These are phyloP conservation scores for Acanthosoma haemorrhoidale DNA, from an alignment of 2,888 invertebrate genomes.

Conservation along the genomic window DNA sequence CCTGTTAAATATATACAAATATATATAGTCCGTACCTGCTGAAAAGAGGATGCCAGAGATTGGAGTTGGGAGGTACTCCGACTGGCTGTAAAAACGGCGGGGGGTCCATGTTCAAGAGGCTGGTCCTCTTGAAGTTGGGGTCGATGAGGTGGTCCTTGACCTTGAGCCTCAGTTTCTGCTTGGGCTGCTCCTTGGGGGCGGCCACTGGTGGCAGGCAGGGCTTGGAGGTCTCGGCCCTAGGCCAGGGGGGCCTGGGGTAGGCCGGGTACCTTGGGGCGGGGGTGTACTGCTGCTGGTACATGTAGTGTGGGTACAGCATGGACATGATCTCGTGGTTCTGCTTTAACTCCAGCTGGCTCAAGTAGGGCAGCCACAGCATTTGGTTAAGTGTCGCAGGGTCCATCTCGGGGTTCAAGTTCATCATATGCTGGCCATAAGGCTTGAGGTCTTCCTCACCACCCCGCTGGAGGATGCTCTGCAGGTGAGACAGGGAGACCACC, in stretches of 20 bases:
- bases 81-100: slow-evolving; percentile 42
- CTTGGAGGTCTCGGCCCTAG: slow-evolving; percentile 33
- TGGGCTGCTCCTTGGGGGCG: slow-evolving; percentile 13
- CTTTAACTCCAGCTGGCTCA: slow-evolving; percentile 54
- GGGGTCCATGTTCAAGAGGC: slow-evolving; percentile 43
- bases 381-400: slow-evolving; percentile 67
- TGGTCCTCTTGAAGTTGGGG: slow-evolving; percentile 47
- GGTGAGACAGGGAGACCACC: slow-evolving; percentile 68
- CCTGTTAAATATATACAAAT: no score
- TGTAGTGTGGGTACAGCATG: slow-evolving; percentile 46
- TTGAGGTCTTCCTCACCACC: slow-evolving; percentile 41
- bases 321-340: slow-evolving; percentile 44
- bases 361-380: slow-evolving; percentile 69
- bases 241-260: slow-evolving; percentile 29
- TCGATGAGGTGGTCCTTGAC: slow-evolving; percentile 50
- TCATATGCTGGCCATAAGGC: slow-evolving; percentile 42
- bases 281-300: slow-evolving; percentile 34
- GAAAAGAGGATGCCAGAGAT: slow-evolving; percentile 79
- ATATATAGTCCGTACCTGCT: no score
- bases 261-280: background rate
- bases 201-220: slow-evolving; percentile 20
- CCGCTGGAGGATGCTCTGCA: slow-evolving; percentile 48
- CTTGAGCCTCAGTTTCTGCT: slow-evolving; percentile 47
- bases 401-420: slow-evolving; percentile 44
- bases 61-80: slow-evolving; percentile 52